Base-by-base conservation (phyloP, 2,888 invertebrate species). In the Lepetodrilus schrolli region DNA sequence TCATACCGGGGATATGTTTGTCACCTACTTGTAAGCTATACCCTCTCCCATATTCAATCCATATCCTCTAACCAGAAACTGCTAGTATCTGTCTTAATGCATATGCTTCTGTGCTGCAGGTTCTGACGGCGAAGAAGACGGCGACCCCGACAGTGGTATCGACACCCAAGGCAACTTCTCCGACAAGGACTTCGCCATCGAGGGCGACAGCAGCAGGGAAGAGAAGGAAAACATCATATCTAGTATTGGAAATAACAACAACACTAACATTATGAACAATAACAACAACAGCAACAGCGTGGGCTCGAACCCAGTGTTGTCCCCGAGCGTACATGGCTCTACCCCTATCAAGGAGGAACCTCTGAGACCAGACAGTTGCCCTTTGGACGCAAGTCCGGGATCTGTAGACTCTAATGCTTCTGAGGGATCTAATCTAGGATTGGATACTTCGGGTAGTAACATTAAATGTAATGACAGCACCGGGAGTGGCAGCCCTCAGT, bases 221-320 rank as follows among this genome's bases (percentile, higher is more conserved):
- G 76, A 78, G 23, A 85, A 84, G 73, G 83, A 83, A 36, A 79
- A 81, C 23, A 78, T 85, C 36, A 73, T 80, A n/a, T 68, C 76
- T 10, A 79, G 75, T 70, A 75, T 71, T 70, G 74, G 73, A 50
- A 77, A 92, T 87, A 88, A 92, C 81, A 91, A 92, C 77, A 91
- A 92, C 81, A 91, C 92, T 72, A 92, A 92, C 84, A 90, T 74
- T 74, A 73, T 70, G 43, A 75, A 72, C 68, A 81, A 78, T 71
- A 92, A 92, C 87, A 92, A 92, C 86, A 91, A 92, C 70, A 92
- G 92, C 69, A 89, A 92, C 83, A 91, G 83, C 77, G 82, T 83
- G 78, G 70, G 47, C 10, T 68, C 75, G 34, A 77, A 74, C 48
- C 72, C 77, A 26, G 58, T 78, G 30, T 70, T 78, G 13, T 78